Base-by-base conservation (phyloP, 2,888 invertebrate genomes). In the Prosapia bicincta region DNA sequence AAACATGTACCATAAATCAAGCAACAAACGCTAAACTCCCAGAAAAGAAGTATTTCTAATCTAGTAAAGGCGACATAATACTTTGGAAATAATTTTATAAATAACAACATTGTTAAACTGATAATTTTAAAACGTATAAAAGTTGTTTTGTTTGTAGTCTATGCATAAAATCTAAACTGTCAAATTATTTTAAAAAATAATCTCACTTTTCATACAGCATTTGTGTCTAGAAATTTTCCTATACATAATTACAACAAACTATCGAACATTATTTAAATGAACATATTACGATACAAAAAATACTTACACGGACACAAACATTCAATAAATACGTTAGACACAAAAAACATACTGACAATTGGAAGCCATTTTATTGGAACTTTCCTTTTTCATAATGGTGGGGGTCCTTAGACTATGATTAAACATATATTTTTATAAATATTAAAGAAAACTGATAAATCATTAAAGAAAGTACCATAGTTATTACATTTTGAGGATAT, bases 301-400 rank as follows among this genome's bases (percentile, higher is more conserved):
- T 54, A 54, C 54, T 54, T 54, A 54, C 54, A 20, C 20, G 20
- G 54, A 54, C 54, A 54, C 20, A 54, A 54, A 20, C 54, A 20
- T 20, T 20, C n/a, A 54, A 54, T 54, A 54, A 54, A 54, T 20
- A 54, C 54, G 54, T 54, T 54, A 54, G 54, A 9, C 54, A 54
- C 54, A 54, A 54, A 54, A 54, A 54, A 20, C 54, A 54, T 54
- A 54, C n/a, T 54, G 54, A 54, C 54, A 54, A 54, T 54, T 54
- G 54, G 54, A 54, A 54, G 54, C 54, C 54, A 54, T 54, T 54
- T 54, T 54, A 54, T 54, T 54, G 20, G 54, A 54, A 54, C 54
- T 54, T 54, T 54, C 54, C 54, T 54, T 54, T 54, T 54, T 54
- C 54, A 54, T 54, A 54, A 54, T 54, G 54, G 54, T 54, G 54